Evolutionary conservation across 2,797 vertebrate genomes (phyloP).

Genomic region (Siniperca undulata): DNA sequence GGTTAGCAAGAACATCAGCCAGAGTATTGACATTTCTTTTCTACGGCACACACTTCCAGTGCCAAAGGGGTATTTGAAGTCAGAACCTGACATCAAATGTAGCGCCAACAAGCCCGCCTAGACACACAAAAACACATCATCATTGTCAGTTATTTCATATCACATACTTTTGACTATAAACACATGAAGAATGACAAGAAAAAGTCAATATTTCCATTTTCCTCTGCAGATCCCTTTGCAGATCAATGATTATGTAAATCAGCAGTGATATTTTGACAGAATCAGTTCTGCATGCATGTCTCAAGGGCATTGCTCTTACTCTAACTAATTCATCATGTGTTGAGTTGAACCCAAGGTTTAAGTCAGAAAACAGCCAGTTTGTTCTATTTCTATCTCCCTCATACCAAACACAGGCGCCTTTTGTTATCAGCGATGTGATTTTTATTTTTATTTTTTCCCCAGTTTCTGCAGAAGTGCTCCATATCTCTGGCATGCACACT

Average conservation of each 20-base stretch:
- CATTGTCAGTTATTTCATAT: slow-evolving; percentile 2
- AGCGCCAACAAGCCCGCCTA: neutral
- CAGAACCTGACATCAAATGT: slow-evolving; percentile 27
- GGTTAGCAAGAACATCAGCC: slow-evolving; percentile 26
- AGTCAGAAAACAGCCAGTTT: slow-evolving; percentile 43
- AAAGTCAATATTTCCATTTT: slow-evolving; percentile 39
- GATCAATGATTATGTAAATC: slow-evolving; percentile 68
- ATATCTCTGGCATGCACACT: slow-evolving; percentile 55
- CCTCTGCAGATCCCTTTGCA: slow-evolving; percentile 28
- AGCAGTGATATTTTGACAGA: slow-evolving; percentile 60
- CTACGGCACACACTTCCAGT: slow-evolving; percentile 17
- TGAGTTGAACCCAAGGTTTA: slow-evolving; percentile 43
- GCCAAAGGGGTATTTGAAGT: slow-evolving; percentile 1
- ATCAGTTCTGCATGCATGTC: slow-evolving; percentile 42
- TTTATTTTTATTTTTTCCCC: neutral
- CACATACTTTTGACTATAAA: slow-evolving; percentile 15
- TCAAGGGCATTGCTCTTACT: slow-evolving; percentile 47
- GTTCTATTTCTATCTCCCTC: slow-evolving; percentile 51
- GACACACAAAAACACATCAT: neutral
- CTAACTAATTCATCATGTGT: slow-evolving; percentile 57
- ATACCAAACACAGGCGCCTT: slow-evolving; percentile 26
- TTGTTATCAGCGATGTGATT: slow-evolving; percentile 42
- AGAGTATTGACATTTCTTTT: slow-evolving; percentile 41
- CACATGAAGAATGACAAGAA: slow-evolving; percentile 21
- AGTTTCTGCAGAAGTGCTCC: slow-evolving; percentile 22